These are phyloP conservation scores for Camptogramma bilineatum DNA, from an alignment of 2,888 invertebrate genomes.

Conservation along the genomic window DNA sequence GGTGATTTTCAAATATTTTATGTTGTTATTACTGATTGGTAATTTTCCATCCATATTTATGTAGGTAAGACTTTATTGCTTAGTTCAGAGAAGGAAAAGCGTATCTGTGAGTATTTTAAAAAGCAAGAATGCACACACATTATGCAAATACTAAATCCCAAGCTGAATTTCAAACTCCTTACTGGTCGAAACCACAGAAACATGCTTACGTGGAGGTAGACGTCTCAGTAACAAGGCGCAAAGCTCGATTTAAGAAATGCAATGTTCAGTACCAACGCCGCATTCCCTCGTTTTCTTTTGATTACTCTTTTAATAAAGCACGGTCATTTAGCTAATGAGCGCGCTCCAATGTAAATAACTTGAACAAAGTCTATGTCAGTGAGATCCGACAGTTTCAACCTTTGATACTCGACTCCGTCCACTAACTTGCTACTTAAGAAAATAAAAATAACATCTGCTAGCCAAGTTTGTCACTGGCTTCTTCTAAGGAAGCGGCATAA, in stretches of 20 bases:
- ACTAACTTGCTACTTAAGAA: conserved; percentile 55
- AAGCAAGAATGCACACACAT: not conserved
- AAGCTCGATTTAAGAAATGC: conserved; percentile 27
- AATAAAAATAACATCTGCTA: conserved; percentile 54
- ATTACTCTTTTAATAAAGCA: conserved; percentile 71
- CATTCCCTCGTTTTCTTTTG: conserved; percentile 37
- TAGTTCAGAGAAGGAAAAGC: too few relatives aligned
- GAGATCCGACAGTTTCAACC: conserved; percentile 66
- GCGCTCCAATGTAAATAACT: conserved; percentile 77
- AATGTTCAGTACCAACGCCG: conserved; percentile 25
- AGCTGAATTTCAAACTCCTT: conserved; percentile 1
- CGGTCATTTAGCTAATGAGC: conserved; percentile 82
- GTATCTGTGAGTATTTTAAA: not conserved
- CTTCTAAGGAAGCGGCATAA: conserved; percentile 40
- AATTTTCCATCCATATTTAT: not conserved
- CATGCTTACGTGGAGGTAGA: conserved; percentile 8
- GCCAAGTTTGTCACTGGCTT: conserved; percentile 43
- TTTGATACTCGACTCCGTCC: conserved; percentile 64
- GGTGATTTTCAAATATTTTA: not conserved
- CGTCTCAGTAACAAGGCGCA: conserved; percentile 10
- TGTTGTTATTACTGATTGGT: too few relatives aligned
- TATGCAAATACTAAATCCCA: not conserved
- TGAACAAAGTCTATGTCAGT: conserved; percentile 75
- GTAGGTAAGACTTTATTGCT: not conserved
- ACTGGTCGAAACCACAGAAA: conserved; percentile 6